Conservation (phyloP, 2,113 vertebrate species). For the Rhynchopsitta pachyrhyncha region DNA sequence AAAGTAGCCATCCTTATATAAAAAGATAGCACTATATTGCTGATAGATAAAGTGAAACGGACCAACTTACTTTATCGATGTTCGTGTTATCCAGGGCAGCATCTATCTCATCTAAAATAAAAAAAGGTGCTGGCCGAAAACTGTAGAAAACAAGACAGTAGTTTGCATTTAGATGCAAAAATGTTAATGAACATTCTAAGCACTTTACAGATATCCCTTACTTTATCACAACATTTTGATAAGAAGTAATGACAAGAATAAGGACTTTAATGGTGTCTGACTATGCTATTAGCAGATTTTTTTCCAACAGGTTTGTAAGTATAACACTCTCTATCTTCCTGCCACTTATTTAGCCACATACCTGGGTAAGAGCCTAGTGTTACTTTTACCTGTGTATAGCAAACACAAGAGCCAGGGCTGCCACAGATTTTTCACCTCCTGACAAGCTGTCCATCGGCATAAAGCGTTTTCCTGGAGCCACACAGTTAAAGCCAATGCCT, state of each 20-base stretch:
- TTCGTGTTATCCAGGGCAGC: slow-evolving; percentile 94
- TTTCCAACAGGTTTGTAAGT: fast-evolving
- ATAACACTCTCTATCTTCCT: not conserved
- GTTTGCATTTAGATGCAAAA: not conserved
- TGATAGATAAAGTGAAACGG: not conserved
- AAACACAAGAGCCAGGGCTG: slow-evolving; percentile 91
- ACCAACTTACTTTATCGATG: slow-evolving; percentile 84
- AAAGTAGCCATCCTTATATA: not conserved
- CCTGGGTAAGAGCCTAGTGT: fast-evolving
- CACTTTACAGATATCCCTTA: not conserved
- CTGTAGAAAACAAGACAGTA: slow-evolving; percentile 62
- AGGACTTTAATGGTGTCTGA: not conserved
- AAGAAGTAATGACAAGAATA: not conserved
- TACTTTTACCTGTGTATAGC: slow-evolving; percentile 88
- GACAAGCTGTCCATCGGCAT: slow-evolving; percentile 97
- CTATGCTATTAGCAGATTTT: not conserved
- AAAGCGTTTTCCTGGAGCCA: slow-evolving; percentile 92
- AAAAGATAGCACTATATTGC: not conserved
- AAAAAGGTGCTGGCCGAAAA: slow-evolving; percentile 91
- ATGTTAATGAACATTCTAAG: not conserved
- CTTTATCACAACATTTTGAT: not conserved
- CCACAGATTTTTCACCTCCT: slow-evolving; percentile 92
- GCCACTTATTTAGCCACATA: not conserved
- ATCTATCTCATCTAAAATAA: slow-evolving; percentile 94
- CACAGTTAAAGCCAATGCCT: slow-evolving; percentile 90